phyloP scores from a whole-genome alignment of 2,888 invertebrate genomes.

The Branchellion lobata region DNA sequence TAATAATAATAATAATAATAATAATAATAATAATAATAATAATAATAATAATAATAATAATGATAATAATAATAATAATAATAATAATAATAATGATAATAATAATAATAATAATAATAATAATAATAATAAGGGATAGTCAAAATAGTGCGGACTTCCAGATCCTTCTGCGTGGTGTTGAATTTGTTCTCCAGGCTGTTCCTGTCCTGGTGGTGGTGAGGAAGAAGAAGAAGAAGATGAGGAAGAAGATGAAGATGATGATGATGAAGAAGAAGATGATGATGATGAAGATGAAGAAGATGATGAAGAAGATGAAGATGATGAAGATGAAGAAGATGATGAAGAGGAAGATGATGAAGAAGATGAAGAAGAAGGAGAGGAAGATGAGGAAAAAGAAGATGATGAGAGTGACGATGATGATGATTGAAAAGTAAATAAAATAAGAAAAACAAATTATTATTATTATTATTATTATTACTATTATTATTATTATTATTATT shows the following conservation, averaged over 20 bases:
- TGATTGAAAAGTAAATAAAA: background rate
- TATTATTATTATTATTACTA: too few species aligned
- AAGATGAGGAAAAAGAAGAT: background rate
- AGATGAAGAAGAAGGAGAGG: background rate
- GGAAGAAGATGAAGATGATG: background rate
- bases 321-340: background rate
- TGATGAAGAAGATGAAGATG: background rate
- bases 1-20: too few species aligned
- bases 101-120: too few species aligned
- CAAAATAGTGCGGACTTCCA: constrained; percentile 5
- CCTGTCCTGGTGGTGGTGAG: background rate
- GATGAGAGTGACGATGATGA: background rate
- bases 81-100: too few species aligned
- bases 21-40: too few species aligned
- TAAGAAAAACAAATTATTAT: too few species aligned
- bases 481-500: too few species aligned
- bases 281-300: background rate
- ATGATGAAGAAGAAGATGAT: background rate
- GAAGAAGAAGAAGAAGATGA: background rate
- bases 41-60: too few species aligned
- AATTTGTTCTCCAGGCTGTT: background rate
- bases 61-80: background rate
- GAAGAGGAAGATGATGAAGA: background rate
- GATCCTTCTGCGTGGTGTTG: background rate
- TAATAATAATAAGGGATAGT: too few species aligned